Base-by-base conservation (phyloP, 2,888 invertebrate genomes). In the Erebia aethiops region DNA sequence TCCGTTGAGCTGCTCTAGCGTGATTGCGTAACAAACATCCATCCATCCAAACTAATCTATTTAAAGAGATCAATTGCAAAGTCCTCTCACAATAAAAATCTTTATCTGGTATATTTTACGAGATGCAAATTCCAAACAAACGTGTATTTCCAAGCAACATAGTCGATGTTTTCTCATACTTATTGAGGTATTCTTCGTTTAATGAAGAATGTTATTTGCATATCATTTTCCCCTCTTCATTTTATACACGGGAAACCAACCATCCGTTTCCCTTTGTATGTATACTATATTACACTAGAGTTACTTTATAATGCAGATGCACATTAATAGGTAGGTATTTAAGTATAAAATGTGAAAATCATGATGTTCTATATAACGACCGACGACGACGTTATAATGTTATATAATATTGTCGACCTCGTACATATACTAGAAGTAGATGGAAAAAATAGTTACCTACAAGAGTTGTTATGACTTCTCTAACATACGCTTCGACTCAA, bases 91-190 rank as follows among this genome's bases (percentile, higher is more conserved):
- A 57, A 26, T 57, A 13, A 57, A 26, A 57, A 57, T 26, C 13
- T 26, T 57, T 26, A 1, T 26, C 7, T 41, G 62, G 26, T 67
- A 41, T 26, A 57, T 52, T 60, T 62, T 46, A 67, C 51, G 26
- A 49, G 52, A 60, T 64, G 64, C 64, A 64, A 57, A 73, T 72
- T 63, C 60, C 35, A 71, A 72, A 69, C 64, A 71, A 57, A 67
- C 35, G 11, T 62, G 61, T 64, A 65, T 71, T 61, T 64, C 64
- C 58, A 68, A 60, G 41, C 46, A 54, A 64, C 63, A 68, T 60
- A 65, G 35, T 52, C 62, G 41, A 62, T 70, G 70, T 61, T 72
- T 72, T 72, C 70, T 62, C 67, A 70, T 68, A 60, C 54, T 67
- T 72, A 70, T 60, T 26, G 41, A 35, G 60, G 58, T 61, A 60